Conservation (phyloP, 1,140 invertebrate genomes). For the Lepidurus packardi region DNA sequence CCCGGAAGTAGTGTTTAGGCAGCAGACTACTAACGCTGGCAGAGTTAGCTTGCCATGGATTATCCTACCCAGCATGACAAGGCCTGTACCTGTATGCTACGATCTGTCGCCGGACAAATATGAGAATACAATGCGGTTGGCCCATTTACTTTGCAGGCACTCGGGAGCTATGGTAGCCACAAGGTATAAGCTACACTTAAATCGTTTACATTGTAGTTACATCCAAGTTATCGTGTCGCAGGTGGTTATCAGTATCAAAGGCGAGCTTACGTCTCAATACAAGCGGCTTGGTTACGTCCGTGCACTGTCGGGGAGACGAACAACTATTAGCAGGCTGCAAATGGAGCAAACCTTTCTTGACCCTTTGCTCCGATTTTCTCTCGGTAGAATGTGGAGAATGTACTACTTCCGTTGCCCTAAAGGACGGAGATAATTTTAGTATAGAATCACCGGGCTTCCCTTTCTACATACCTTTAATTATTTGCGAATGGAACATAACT, state of each 20-base stretch:
- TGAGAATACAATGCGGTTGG: not conserved
- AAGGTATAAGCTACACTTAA: not conserved
- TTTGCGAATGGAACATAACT: constrained; percentile 33
- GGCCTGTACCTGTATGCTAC: constrained; percentile 23
- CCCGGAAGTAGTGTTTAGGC: not conserved
- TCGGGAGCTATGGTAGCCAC: constrained; percentile 26
- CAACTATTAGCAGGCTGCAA: constrained; percentile 25
- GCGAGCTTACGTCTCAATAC: constrained; percentile 12
- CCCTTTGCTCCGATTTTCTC: constrained; percentile 25
- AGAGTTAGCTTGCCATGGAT: not conserved
- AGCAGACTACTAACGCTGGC: not conserved
- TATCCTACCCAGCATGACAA: not conserved
- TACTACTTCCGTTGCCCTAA: not conserved
- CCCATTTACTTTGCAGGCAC: constrained; percentile 23
- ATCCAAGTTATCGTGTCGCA: not conserved
- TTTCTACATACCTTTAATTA: constrained; percentile 29
- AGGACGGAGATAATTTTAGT: not conserved
- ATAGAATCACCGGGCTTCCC: constrained; percentile 29
- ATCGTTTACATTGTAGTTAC: not conserved
- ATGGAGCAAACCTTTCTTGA: constrained; percentile 14
- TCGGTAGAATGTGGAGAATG: constrained; percentile 32
- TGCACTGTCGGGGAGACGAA: constrained; percentile 32
- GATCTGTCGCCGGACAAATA: constrained; percentile 7
- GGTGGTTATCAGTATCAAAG: constrained; percentile 14
- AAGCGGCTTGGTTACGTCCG: not conserved